phyloP scores from a whole-genome alignment of 2,888 invertebrate genomes.

The Gymnocheta viridis region DNA sequence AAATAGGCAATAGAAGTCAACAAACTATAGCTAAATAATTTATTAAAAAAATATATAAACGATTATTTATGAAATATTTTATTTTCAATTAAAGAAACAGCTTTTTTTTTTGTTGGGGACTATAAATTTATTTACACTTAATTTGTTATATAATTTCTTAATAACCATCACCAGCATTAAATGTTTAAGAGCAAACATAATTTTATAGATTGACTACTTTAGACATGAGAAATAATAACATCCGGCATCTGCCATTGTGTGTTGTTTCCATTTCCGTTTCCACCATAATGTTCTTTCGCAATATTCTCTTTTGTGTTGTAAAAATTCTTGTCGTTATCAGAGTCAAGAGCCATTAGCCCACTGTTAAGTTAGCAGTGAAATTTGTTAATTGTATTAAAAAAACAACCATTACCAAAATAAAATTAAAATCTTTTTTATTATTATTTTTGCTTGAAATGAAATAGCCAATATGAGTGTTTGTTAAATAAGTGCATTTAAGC shows the following conservation, averaged over 20 bases:
- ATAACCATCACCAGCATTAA: conserved; percentile 58
- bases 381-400: conserved; percentile 55
- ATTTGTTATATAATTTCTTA: conserved; percentile 1
- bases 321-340: background rate
- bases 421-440: background rate
- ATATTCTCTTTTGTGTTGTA: background rate
- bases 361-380: conserved; percentile 62
- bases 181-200: too few relatives aligned
- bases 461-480: conserved; percentile 12
- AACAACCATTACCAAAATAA: conserved; percentile 53
- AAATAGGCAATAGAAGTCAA: conserved; percentile 93
- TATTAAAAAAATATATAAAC: background rate
- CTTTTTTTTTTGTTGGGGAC: background rate
- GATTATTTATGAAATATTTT: background rate
- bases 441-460: background rate
- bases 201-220: background rate
- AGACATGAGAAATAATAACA: conserved; percentile 67
- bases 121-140: conserved; percentile 28
- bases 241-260: conserved; percentile 71
- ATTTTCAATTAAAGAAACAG: conserved; percentile 10
- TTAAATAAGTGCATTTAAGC: background rate
- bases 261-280: conserved; percentile 47
- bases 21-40: conserved; percentile 87
- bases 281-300: conserved; percentile 35
- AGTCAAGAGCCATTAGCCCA: conserved; percentile 30